A percentile compares a stretch with the other conserved stretches of the same genome.
Evolutionary conservation across 2,888 invertebrate genomes (phyloP).

Genomic region (Peribatodes rhomboidaria): DNA sequence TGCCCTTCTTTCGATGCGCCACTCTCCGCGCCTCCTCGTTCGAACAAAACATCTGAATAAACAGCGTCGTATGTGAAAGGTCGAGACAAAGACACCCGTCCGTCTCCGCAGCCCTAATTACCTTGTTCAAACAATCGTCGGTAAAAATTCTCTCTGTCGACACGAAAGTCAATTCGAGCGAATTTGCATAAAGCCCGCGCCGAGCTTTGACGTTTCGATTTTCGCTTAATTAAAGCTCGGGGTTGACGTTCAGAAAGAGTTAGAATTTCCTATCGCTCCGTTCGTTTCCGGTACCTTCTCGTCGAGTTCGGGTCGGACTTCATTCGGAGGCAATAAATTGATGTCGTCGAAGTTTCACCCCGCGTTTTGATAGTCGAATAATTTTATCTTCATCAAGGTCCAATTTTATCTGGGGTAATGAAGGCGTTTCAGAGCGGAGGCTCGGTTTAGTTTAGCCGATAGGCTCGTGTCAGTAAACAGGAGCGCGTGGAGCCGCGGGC

Average conservation of each 20-base stretch:
- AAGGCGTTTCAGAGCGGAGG: constrained; percentile 56
- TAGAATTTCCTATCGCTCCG: constrained; percentile 69
- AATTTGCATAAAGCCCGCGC: constrained; percentile 82
- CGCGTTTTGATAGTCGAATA: constrained; percentile 79
- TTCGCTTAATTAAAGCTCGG: constrained; percentile 84
- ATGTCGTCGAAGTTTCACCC: constrained; percentile 70
- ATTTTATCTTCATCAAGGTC: constrained; percentile 75
- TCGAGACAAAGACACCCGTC: constrained; percentile 41
- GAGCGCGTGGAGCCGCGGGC: constrained; percentile 39
- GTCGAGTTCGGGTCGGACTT: constrained; percentile 71
- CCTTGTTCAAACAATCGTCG: constrained; percentile 77
- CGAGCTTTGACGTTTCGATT: constrained; percentile 84
- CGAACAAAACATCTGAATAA: constrained; percentile 21
- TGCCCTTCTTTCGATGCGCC: not conserved
- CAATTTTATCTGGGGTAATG: constrained; percentile 67
- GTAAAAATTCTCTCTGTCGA: constrained; percentile 76
- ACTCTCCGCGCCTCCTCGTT: constrained; percentile 27
- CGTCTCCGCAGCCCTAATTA: constrained; percentile 72
- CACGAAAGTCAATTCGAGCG: constrained; percentile 78
- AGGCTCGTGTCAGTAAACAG: constrained; percentile 40
- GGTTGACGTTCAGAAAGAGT: constrained; percentile 74
- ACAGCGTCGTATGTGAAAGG: constrained; percentile 36
- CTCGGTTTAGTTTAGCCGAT: constrained; percentile 40
- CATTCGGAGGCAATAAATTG: constrained; percentile 76
- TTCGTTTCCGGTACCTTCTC: constrained; percentile 70